These are phyloP conservation scores for Pampus argenteus DNA, from an alignment of 2,797 vertebrate species.

Conservation along the genomic window DNA sequence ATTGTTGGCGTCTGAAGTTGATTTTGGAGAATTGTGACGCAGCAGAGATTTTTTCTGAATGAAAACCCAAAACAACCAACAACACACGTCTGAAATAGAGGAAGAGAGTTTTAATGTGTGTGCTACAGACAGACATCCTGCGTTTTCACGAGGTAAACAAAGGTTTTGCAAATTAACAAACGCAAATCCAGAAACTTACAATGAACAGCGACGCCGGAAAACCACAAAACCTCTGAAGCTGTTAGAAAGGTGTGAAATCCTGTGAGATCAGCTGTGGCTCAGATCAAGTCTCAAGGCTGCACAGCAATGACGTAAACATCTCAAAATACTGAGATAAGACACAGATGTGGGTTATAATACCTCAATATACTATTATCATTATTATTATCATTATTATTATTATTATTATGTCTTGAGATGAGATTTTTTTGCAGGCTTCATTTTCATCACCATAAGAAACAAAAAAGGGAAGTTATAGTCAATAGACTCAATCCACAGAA, in stretches of 20 bases:
- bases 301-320: neutral
- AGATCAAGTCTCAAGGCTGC: neutral
- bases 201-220: neutral
- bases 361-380: neutral
- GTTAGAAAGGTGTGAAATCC: slow-evolving; percentile 1
- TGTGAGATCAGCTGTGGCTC: slow-evolving; percentile 13
- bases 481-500: neutral
- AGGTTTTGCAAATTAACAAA: slow-evolving; percentile 5
- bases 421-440: slow-evolving; percentile 8
- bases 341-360: neutral
- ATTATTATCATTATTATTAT: no score
- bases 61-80: no score
- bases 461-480: no score
- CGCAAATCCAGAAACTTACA: neutral
- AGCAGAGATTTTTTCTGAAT: neutral
- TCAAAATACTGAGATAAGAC: neutral
- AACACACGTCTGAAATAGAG: neutral
- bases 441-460: slow-evolving; percentile 18
- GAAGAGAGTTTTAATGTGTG: neutral
- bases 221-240: neutral
- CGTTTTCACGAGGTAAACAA: slow-evolving; percentile 6
- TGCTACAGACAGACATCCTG: neutral
- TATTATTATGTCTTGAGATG: no score
- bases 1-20: neutral
- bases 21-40: neutral